A percentile compares a stretch with the other conserved stretches of the same genome.
These are phyloP conservation scores for Pseudomyrmex dendroicus DNA, from an alignment of 1,140 invertebrate species.

Conservation along the genomic window DNA sequence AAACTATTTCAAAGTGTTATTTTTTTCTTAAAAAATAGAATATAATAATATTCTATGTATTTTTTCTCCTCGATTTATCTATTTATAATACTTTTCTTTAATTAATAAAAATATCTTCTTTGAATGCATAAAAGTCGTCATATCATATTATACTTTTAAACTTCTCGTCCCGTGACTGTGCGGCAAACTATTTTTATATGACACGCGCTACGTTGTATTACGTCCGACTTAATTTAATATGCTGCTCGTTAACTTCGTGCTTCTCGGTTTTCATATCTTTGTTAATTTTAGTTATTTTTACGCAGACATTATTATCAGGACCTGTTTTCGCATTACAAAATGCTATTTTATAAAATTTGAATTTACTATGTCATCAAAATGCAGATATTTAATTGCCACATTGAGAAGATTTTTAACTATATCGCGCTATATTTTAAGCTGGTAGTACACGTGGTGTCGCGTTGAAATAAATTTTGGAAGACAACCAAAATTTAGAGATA, in stretches of 20 bases:
- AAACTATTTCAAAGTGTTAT: background rate
- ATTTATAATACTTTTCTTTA: background rate
- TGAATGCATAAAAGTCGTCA: conserved; percentile 14
- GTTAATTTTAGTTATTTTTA: conserved; percentile 13
- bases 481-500: no score
- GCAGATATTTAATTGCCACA: conserved; percentile 37
- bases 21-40: background rate
- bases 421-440: conserved; percentile 11
- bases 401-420: background rate
- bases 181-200: conserved; percentile 1
- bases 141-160: conserved; percentile 9
- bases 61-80: no score
- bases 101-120: background rate
- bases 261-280: background rate
- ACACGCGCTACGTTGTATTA: background rate
- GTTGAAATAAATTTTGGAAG: background rate
- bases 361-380: conserved; percentile 22
- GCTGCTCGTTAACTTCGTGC: conserved; percentile 10
- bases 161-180: no score
- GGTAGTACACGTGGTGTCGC: background rate
- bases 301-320: conserved; percentile 32
- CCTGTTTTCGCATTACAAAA: conserved; percentile 1
- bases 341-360: conserved; percentile 30
- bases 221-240: conserved; percentile 33
- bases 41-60: background rate